A percentile compares a stretch with the other conserved stretches of the same genome.
These are phyloP conservation scores for Gulo gulo DNA, from an alignment of 2,113 vertebrate species.

Conservation along the genomic window DNA sequence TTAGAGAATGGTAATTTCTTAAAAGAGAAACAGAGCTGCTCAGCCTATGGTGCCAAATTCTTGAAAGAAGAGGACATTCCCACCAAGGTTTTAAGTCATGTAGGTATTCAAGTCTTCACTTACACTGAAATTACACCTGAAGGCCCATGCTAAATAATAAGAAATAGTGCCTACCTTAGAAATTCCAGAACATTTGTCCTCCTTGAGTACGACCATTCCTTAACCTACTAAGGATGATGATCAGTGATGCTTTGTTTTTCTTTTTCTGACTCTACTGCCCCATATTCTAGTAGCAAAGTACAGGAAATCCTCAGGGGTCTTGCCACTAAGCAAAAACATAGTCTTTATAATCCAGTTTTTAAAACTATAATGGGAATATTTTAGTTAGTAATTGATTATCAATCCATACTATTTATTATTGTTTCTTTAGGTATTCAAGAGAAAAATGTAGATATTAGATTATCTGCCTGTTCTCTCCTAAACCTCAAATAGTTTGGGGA, in stretches of 20 bases:
- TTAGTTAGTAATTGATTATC: conserved; percentile 20
- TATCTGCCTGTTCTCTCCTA: background rate
- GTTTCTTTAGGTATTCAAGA: background rate
- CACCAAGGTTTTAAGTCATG: background rate
- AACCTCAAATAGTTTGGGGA: background rate
- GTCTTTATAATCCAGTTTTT: background rate
- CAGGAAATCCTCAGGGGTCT: background rate
- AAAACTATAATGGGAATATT: conserved; percentile 39
- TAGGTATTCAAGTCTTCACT: background rate
- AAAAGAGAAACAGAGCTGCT: background rate
- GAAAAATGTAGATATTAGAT: background rate
- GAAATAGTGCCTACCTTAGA: background rate
- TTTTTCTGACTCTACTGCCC: background rate
- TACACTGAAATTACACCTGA: conserved; percentile 4
- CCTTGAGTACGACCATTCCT: background rate
- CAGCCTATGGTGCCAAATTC: background rate
- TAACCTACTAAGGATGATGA: background rate
- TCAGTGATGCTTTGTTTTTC: background rate
- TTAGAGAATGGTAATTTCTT: background rate
- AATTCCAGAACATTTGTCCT: conserved; percentile 5
- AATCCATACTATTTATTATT: background rate
- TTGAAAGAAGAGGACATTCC: background rate
- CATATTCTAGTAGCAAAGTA: background rate
- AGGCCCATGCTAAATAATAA: background rate
- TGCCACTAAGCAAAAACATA: background rate